Evolutionary conservation across 2,113 vertebrate genomes (phyloP).

Genomic region (Pipa parva): DNA sequence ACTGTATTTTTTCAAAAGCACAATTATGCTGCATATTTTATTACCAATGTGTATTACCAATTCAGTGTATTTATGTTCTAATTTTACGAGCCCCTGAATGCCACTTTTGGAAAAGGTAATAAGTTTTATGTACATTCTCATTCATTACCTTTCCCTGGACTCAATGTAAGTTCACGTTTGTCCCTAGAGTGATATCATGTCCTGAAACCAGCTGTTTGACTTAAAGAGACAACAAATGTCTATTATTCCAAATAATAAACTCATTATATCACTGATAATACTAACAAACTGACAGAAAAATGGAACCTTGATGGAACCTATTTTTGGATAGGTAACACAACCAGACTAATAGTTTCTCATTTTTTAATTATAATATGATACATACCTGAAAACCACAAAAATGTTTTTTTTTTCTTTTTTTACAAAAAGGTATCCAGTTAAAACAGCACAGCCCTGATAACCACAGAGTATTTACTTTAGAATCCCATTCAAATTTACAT

Average conservation of each 20-base stretch:
- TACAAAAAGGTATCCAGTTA: too few species aligned
- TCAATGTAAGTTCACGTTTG: background rate
- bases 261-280: background rate
- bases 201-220: background rate
- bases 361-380: too few species aligned
- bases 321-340: too few species aligned
- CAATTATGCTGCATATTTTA: too few species aligned
- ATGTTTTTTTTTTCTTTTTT: too few species aligned
- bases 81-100: background rate
- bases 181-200: slow-evolving; percentile 2
- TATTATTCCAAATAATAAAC: background rate
- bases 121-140: background rate
- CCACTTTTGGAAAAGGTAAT: background rate
- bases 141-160: background rate
- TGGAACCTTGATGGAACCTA: background rate
- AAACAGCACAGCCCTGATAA: too few species aligned
- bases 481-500: too few species aligned
- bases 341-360: too few species aligned
- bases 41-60: too few species aligned
- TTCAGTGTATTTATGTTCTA: too few species aligned
- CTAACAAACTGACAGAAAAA: background rate
- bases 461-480: background rate
- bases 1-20: too few species aligned
- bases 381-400: background rate
- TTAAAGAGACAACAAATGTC: slow-evolving; percentile 2